Conservation (phyloP, 2,888 invertebrate genomes). For the Carterocephalus palaemon region DNA sequence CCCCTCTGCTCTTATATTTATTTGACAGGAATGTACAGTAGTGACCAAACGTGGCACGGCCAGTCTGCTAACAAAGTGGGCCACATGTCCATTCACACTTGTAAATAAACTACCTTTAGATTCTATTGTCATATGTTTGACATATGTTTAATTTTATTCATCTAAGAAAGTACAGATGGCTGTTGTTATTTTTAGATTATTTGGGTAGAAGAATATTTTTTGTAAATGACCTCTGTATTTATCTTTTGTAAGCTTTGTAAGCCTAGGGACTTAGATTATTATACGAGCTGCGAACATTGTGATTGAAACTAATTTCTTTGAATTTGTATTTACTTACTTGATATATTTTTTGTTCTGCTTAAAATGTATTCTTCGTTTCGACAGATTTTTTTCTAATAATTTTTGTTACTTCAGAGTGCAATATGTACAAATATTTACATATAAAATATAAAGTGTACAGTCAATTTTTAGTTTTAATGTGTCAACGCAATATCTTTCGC, state of each 20-base stretch:
- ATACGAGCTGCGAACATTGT: constrained; percentile 76
- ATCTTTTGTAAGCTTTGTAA: constrained; percentile 76
- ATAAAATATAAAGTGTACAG: constrained; percentile 76
- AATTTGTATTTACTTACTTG: constrained; percentile 68
- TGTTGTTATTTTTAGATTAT: constrained; percentile 80
- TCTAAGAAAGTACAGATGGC: constrained; percentile 79
- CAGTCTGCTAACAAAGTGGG: constrained; percentile 58
- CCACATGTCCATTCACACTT: constrained; percentile 60
- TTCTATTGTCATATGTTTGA: constrained; percentile 78
- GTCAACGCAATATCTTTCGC: constrained; percentile 73
- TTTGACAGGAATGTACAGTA: constrained; percentile 49
- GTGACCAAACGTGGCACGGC: constrained; percentile 69
- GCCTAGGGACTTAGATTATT: constrained; percentile 74
- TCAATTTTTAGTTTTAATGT: constrained; percentile 76
- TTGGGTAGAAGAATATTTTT: constrained; percentile 79
- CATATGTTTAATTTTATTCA: constrained; percentile 79
- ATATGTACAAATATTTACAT: constrained; percentile 86
- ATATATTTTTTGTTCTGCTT: constrained; percentile 61
- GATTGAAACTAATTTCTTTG: constrained; percentile 65
- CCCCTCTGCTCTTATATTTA: constrained; percentile 43
- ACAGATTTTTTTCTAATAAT: constrained; percentile 69
- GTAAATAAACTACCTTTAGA: constrained; percentile 75
- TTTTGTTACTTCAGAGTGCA: constrained; percentile 82
- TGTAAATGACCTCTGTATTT: constrained; percentile 79
- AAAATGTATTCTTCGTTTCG: constrained; percentile 66